Base-by-base conservation (phyloP, 2,888 invertebrate species). In the Limnephilus marmoratus region DNA sequence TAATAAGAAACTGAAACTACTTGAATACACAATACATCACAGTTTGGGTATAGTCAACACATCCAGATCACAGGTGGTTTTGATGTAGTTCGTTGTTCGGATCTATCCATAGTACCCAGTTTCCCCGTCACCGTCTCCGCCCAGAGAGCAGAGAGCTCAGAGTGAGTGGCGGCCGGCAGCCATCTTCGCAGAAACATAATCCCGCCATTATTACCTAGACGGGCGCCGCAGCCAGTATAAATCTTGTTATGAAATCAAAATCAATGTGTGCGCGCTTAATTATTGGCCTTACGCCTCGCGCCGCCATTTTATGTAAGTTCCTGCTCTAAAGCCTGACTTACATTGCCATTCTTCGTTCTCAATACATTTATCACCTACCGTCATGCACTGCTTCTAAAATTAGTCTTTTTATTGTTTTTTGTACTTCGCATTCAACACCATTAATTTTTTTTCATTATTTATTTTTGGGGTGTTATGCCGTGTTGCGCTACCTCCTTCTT, bases 181-280 rank as follows among this genome's bases (percentile, higher is more conserved):
- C 92, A 87, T 93, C 86, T 93, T 89, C 24, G 88, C 45, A 85
- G 93, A 87, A 93, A 93, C 89, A 91, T 91, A 91, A 93, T 90
- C 93, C 89, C 90, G 80, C 82, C 91, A 91, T 93, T 92, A 92
- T 85, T 92, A 85, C 90, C 68, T 90, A 92, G 92, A 85, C 92
- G 90, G 93, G 93, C 93, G 93, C 93, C 93, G 91, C 89, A 68
- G 85, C 49, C 86, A 85, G 85, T 91, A 91, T 92, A 92, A 93
- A 92, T 92, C 92, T 92, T 91, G 91, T 83, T 90, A 87, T 90
- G 90, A 90, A 93, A 91, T 93, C 91, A 93, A 91, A 92, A 93
- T 93, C 93, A 91, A 93, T 89, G 88, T 89, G 80, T 88, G 37
- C 37, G 37, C 41, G 88, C 45, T 91, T 91, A 91, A 91, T 91